Percentiles rank a stretch among this genome's conserved stretches.
Evolutionary conservation across 2,797 vertebrate species (phyloP).

Genomic region (Pagetopsis macropterus): DNA sequence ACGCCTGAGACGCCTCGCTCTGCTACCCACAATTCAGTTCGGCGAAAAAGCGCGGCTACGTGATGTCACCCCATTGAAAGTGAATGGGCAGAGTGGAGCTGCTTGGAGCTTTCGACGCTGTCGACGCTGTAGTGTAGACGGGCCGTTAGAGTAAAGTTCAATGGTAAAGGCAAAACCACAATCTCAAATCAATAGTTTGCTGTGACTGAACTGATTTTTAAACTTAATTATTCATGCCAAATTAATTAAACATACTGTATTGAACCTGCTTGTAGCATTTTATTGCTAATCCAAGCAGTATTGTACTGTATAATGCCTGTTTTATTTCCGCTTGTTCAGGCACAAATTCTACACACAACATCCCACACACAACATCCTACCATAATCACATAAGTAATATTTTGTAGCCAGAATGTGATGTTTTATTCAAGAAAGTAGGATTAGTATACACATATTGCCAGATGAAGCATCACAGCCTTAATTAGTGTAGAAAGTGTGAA

Average conservation of each 20-base stretch:
- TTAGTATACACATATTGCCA: not conserved
- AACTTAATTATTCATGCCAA: not conserved
- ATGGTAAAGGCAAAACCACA: conserved; percentile 1
- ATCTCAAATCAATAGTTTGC: not conserved
- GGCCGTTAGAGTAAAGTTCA: not conserved
- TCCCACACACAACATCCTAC: not conserved
- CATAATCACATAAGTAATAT: not conserved
- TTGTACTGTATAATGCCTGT: not conserved
- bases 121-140: too few relatives aligned
- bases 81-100: too few relatives aligned
- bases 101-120: too few relatives aligned
- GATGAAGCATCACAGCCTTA: not conserved
- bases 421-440: not conserved
- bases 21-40: too few relatives aligned
- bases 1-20: too few relatives aligned
- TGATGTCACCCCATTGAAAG: too few relatives aligned
- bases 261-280: not conserved
- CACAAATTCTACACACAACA: too few relatives aligned
- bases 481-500: not conserved
- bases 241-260: not conserved
- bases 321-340: not conserved
- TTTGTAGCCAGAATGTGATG: not conserved
- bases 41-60: too few relatives aligned
- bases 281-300: not conserved
- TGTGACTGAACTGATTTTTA: not conserved